Conservation (phyloP, 2,113 vertebrate genomes). For the Peromyscus maniculatus region DNA sequence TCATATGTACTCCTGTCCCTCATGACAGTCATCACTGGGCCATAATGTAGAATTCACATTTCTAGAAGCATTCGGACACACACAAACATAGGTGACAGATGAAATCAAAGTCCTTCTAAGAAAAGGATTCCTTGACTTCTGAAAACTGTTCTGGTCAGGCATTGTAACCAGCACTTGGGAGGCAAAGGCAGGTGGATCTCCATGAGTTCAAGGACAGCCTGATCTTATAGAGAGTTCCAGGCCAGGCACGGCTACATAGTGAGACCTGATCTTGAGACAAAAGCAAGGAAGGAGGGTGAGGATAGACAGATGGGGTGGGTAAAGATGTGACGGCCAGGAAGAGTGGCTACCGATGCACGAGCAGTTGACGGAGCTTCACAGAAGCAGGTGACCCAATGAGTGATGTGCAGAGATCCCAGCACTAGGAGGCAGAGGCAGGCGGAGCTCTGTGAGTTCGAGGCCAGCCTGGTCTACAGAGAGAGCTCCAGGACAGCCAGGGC, state of each 20-base stretch:
- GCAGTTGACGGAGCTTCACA: background rate
- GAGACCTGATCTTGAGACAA: conserved; percentile 24
- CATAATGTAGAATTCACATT: background rate
- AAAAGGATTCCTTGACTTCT: conserved; percentile 26
- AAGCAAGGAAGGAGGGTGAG: background rate
- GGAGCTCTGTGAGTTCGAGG: background rate
- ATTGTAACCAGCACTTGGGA: background rate
- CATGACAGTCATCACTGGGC: background rate
- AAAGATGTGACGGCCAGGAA: background rate
- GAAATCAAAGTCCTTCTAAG: background rate
- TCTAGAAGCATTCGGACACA: background rate
- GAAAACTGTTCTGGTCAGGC: background rate
- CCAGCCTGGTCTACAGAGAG: background rate
- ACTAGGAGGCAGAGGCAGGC: background rate
- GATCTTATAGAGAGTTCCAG: background rate
- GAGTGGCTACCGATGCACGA: background rate
- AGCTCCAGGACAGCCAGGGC: background rate
- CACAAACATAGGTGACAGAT: background rate
- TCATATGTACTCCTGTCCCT: background rate
- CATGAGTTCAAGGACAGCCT: background rate
- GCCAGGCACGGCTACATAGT: background rate
- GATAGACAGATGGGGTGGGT: background rate
- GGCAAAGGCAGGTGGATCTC: background rate
- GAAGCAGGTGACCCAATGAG: background rate
- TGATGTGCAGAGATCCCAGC: background rate